Conservation (phyloP, 2,888 invertebrate species). For the Cyaniris semiargus region DNA sequence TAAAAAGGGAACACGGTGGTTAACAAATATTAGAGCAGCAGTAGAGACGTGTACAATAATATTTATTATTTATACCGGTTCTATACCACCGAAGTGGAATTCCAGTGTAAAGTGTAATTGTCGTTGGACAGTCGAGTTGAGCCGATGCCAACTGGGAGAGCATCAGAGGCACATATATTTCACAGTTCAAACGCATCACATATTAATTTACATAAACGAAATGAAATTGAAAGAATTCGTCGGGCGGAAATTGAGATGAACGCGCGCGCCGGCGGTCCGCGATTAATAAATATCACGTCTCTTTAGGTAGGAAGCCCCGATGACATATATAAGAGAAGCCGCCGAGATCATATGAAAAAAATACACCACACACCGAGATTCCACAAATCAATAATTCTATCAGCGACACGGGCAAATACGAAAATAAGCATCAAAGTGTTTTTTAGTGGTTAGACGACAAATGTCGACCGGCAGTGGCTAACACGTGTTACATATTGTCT, state of each 20-base stretch:
- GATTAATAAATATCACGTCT: conserved; percentile 63
- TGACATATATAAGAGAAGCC: conserved; percentile 74
- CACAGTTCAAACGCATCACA: conserved; percentile 25
- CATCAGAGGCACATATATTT: conserved; percentile 8
- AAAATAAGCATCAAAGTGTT: conserved; percentile 79
- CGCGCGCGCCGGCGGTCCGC: conserved; percentile 46
- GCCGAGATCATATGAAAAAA: conserved; percentile 64
- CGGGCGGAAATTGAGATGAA: conserved; percentile 45
- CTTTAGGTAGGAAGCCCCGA: conserved; percentile 71
- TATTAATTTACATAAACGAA: conserved; percentile 32
- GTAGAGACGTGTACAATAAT: background rate
- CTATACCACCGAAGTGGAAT: conserved; percentile 11
- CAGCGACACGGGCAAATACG: conserved; percentile 71
- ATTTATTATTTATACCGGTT: background rate
- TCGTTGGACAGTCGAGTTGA: conserved; percentile 9
- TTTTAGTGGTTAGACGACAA: conserved; percentile 74
- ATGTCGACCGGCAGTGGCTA: conserved; percentile 71
- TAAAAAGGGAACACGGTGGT: background rate
- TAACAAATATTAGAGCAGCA: background rate
- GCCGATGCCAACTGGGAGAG: conserved; percentile 18
- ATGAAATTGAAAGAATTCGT: conserved; percentile 40
- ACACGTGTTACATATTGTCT: conserved; percentile 78
- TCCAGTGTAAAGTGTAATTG: conserved; percentile 21
- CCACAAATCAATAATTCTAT: conserved; percentile 77
- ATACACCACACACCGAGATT: conserved; percentile 68